A percentile compares a stretch with the other conserved stretches of the same genome.
Conservation (phyloP, 1,140 invertebrate species). For the Aphis gossypii region DNA sequence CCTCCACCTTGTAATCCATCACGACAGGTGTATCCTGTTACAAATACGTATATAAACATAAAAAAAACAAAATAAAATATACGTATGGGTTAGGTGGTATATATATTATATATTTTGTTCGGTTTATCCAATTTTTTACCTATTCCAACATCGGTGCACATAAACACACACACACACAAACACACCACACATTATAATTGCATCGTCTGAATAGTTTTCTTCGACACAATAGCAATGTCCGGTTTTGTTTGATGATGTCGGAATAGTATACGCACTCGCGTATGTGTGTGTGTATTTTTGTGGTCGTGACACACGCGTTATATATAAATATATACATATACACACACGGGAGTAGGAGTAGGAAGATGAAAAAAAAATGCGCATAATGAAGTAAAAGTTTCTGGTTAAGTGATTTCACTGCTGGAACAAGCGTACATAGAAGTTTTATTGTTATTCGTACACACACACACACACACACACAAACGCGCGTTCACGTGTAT, state of each 20-base stretch:
- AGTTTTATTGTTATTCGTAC: constrained; percentile 53
- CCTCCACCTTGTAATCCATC: constrained; percentile 28
- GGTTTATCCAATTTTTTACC: neutral
- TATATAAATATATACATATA: neutral
- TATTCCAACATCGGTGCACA: neutral
- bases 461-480: neutral
- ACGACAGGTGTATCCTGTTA: constrained; percentile 56
- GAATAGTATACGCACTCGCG: neutral
- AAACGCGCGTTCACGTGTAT: neutral
- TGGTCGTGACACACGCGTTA: constrained; percentile 38
- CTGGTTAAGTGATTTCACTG: constrained; percentile 55
- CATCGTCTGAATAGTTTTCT: constrained; percentile 37
- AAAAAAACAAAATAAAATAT: neutral
- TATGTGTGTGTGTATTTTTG: constrained; percentile 17
- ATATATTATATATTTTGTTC: constrained; percentile 13
- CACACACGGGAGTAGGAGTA: neutral
- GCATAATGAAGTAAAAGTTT: constrained; percentile 58
- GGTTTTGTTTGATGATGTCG: constrained; percentile 35
- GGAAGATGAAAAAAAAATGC: constrained; percentile 53
- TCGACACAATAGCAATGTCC: constrained; percentile 43
- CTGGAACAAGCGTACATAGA: constrained; percentile 48
- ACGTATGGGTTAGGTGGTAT: neutral
- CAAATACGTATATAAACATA: constrained; percentile 11
- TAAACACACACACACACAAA: neutral
- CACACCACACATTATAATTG: constrained; percentile 3